Base-by-base conservation (phyloP, 2,888 invertebrate genomes). In the Drepana falcataria region DNA sequence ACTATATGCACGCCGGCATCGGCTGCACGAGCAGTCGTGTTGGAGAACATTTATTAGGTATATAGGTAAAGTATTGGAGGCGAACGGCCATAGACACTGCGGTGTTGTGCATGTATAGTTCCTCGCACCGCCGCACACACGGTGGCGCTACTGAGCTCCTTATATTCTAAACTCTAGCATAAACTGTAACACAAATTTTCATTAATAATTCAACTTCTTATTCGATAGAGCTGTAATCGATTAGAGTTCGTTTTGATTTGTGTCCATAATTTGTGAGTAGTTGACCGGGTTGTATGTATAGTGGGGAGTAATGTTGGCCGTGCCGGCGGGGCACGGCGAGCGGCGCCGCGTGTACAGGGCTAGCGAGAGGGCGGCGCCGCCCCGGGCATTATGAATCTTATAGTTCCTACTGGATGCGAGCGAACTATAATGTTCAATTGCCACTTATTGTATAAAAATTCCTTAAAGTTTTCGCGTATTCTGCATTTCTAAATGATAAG, bases 361-460 rank as follows among this genome's bases (percentile, higher is more conserved):
- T 56, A 60, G 55, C 56, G 48, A 60, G 68, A 53, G 58, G 37
- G 57, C 60, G 63, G 67, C 70, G 44, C 79, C 76, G 75, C 76
- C 76, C 73, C 77, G 83, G 89, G 89, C 88, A 88, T 88, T 86
- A 85, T 90, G 89, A 89, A 91, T 91, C 79, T 91, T 91, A 91
- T 91, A 91, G 91, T 91, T 91, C 91, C 91, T 91, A 91, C 84
- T 85, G 79, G 81, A 86, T 85, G 89, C 88, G 88, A 89, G 88
- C 78, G 89, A 89, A 89, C 91, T 91, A 91, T 91, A 91, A 87
- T 83, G 88, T 91, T 91, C 91, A 87, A 87, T 87, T 89, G 90
- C 89, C 90, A 85, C 84, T 83, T 81, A 87, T 77, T 87, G 84
- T 87, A 88, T 87, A 77, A 80, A 81, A 85, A 89, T 89, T 90